Conservation (phyloP, 53 echinoderm and acorn worm species). For the Patiria pectinifera region DNA sequence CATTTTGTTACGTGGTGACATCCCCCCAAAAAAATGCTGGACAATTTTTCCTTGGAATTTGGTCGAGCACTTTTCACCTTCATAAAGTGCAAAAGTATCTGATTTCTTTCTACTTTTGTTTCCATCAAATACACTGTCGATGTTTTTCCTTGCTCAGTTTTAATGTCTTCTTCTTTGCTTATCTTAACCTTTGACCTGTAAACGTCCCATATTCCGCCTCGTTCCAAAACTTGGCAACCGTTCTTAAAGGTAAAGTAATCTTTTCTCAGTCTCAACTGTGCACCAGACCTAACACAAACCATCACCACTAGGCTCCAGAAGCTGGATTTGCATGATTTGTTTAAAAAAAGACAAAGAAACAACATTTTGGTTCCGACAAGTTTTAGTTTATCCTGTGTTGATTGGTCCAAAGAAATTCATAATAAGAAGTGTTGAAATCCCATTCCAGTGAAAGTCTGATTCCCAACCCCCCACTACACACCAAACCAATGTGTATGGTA, state of each 20-base stretch:
- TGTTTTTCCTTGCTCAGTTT: slow-evolving; percentile 39
- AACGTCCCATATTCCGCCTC: slow-evolving; percentile 48
- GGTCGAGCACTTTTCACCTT: neutral
- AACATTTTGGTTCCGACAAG: neutral
- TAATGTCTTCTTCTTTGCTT: slow-evolving; percentile 54
- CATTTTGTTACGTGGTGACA: too few species aligned
- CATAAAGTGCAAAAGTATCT: neutral
- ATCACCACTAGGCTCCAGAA: neutral
- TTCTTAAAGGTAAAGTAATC: slow-evolving; percentile 57
- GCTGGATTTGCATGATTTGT: neutral
- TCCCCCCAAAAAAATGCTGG: too few species aligned
- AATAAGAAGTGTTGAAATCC: neutral
- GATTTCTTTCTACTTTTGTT: neutral
- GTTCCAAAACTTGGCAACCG: slow-evolving; percentile 53
- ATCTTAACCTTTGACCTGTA: slow-evolving; percentile 13
- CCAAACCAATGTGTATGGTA: neutral
- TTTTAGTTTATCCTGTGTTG: neutral
- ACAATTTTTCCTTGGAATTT: neutral
- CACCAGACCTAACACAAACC: slow-evolving; percentile 34
- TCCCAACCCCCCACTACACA: neutral
- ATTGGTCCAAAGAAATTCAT: neutral
- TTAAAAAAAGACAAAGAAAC: neutral
- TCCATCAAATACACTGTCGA: neutral
- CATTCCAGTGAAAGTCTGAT: neutral
- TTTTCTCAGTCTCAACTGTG: neutral